A percentile compares a stretch with the other conserved stretches of the same genome.
These are phyloP conservation scores for Phalera bucephala DNA, from an alignment of 2,888 invertebrate genomes.

Conservation along the genomic window DNA sequence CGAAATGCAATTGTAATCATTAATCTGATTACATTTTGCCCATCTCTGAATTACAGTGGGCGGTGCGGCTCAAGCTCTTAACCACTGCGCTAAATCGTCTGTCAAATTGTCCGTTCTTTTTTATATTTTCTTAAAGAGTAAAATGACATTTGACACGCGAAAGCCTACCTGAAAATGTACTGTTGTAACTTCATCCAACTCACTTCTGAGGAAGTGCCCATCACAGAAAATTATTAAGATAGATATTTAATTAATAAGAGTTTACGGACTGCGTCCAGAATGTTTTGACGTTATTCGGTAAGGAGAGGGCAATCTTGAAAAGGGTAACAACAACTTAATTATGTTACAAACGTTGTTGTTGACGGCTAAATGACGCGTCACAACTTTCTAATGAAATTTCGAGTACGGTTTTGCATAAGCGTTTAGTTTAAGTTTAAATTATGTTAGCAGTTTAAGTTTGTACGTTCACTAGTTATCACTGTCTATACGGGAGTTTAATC, in stretches of 20 bases:
- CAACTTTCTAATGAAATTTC: slow-evolving; percentile 2
- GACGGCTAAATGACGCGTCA: slow-evolving; percentile 2
- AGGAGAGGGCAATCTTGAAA: slow-evolving; percentile 1
- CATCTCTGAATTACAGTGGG: too few relatives aligned
- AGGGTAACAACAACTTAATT: slow-evolving; percentile 2
- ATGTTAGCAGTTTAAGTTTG: background rate
- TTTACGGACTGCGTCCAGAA: background rate
- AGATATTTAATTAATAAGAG: background rate
- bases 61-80: too few relatives aligned
- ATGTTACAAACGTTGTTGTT: slow-evolving; percentile 1
- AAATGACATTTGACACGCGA: too few relatives aligned
- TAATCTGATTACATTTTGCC: too few relatives aligned
- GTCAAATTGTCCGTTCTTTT: too few relatives aligned
- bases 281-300: slow-evolving; percentile 1
- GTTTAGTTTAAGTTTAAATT: background rate
- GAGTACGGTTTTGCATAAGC: slow-evolving; percentile 1
- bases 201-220: too few relatives aligned
- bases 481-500: too few relatives aligned
- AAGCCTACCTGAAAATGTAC: too few relatives aligned
- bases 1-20: too few relatives aligned
- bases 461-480: background rate
- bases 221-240: background rate
- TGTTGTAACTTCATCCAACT: too few relatives aligned
- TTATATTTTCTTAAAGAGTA: too few relatives aligned
- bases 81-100: too few relatives aligned